Conservation (phyloP, 2,113 vertebrate genomes). For the Saimiri boliviensis region DNA sequence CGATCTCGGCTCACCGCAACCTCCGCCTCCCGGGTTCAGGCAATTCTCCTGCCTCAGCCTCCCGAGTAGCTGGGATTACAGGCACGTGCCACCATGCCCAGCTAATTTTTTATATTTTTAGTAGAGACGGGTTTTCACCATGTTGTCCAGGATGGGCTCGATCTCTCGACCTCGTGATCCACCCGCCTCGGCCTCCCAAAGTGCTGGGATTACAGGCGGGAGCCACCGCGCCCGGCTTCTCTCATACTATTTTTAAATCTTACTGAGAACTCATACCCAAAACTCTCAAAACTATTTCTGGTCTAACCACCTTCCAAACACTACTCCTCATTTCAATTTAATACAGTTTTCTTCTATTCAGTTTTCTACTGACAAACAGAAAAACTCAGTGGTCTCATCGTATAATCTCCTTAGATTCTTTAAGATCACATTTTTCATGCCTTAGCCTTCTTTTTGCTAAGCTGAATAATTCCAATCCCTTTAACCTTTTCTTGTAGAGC, state of each 20-base stretch:
- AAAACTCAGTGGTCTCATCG: neutral
- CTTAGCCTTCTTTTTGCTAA: neutral
- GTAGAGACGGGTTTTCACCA: too few relatives aligned
- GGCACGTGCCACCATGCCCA: too few relatives aligned
- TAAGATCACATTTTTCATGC: constrained; percentile 35
- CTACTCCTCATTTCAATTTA: neutral
- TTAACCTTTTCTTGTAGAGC: constrained; percentile 24
- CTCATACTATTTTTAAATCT: neutral
- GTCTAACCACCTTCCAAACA: neutral
- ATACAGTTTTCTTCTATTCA: neutral
- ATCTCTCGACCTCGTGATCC: too few relatives aligned
- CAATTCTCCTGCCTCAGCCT: too few relatives aligned
- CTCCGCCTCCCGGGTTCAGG: too few relatives aligned
- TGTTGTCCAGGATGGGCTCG: too few relatives aligned
- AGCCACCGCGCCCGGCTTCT: too few relatives aligned
- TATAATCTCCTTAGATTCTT: neutral
- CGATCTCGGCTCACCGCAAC: too few relatives aligned
- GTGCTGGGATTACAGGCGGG: too few relatives aligned
- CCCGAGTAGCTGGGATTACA: too few relatives aligned
- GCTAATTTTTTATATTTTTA: too few relatives aligned
- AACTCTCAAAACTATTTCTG: neutral
- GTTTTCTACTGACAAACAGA: constrained; percentile 28
- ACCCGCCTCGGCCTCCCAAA: too few relatives aligned
- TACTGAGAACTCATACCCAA: neutral
- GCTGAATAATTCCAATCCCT: constrained; percentile 36